Conservation (phyloP, 2,113 vertebrate species). For the Grallaria varia region DNA sequence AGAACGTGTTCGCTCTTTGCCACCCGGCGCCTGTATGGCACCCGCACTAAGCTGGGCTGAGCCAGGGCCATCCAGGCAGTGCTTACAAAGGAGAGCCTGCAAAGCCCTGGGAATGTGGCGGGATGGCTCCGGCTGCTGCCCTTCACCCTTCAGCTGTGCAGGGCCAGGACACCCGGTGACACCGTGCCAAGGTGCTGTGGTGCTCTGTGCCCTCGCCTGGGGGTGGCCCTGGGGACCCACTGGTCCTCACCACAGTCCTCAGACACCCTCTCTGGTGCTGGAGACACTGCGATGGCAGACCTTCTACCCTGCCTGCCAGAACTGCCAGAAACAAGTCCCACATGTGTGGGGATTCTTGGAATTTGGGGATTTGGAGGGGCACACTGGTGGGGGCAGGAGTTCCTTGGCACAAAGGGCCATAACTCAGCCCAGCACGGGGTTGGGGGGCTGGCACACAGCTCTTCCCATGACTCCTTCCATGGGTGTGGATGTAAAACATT, state of each 20-base stretch:
- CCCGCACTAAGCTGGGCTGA: rapidly evolving
- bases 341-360: rapidly evolving
- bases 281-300: rapidly evolving
- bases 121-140: neutral
- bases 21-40: rapidly evolving
- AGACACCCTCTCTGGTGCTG: neutral
- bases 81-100: neutral
- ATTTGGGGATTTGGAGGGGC: neutral
- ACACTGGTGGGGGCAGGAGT: neutral
- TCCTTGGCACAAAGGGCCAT: neutral
- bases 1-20: rapidly evolving
- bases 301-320: neutral
- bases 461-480: rapidly evolving
- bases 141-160: rapidly evolving
- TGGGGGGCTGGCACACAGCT: neutral
- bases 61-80: rapidly evolving
- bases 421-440: neutral
- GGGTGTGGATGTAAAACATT: rapidly evolving
- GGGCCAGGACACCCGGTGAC: rapidly evolving
- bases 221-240: neutral
- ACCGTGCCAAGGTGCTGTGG: rapidly evolving
- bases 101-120: neutral
- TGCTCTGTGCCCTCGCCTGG: rapidly evolving
- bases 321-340: neutral
- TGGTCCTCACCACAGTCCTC: neutral